Evolutionary conservation across 2,888 invertebrate genomes (phyloP), one percentile per base, ranked within the genome.

Genomic region (Rhimphoctona megacephalus): DNA sequence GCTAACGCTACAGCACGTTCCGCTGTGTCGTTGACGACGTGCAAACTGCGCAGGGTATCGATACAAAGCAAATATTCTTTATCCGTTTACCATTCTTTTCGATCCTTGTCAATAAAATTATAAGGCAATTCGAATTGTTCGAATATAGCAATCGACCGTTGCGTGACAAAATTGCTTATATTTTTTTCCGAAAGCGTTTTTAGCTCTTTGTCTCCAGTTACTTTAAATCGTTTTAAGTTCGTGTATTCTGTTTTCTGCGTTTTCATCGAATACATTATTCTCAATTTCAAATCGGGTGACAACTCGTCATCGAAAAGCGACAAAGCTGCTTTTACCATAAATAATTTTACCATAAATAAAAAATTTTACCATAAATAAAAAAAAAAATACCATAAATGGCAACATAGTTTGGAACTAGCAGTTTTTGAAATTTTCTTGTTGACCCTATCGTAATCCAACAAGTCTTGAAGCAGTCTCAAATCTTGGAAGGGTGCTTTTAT

Each of bases 1-100:
- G 36, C 33, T 7, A 73, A 36, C 9, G 52, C 73, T 33, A 73
- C 73, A 4, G 36, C 73, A n/a, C 72, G 14, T n/a, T n/a, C n/a
- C n/a, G n/a, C n/a, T n/a, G 30, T 33, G 33, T 72, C 72, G 52
- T 72, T 72, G 3, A 72, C 33, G 22, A 52, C 72, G 5, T 72
- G 22, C 14, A 52, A 30, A 8, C 9, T 19, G 49, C 49, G 25
- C 17, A 72, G 52, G n/a, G 25, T 33, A 14, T 19, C 33, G 0
- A 72, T 3, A 19, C 49, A 72, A 19, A 7, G 5, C 0, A 36
- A 2, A 33, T 72, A 72, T 6, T 52, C 52, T 0, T 30, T n/a
- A 19, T 72, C 30, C 17, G 19, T 72, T 14, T 72, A n/a, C 72
- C 72, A 72, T 30, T 17, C 17, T 52, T 17, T 52, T 8, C 54